phyloP scores from a whole-genome alignment of 2,888 invertebrate genomes.

The Lissonota sp. region DNA sequence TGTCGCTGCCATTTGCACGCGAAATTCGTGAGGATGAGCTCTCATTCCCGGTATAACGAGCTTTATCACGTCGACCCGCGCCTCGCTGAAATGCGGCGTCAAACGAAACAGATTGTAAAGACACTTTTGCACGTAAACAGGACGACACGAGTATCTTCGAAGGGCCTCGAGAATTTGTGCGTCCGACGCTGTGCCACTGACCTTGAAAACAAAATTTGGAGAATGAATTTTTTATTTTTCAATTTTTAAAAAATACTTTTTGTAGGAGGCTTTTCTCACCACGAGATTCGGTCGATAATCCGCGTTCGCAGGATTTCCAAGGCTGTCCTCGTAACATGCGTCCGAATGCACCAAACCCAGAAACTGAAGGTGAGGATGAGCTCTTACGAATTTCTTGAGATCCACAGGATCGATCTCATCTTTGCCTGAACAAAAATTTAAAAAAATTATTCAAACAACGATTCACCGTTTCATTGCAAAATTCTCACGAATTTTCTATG shows the following conservation, averaged over 20 bases:
- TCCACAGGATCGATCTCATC: conserved; percentile 84
- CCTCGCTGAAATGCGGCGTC: conserved; percentile 84
- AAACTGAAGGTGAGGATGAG: conserved; percentile 85
- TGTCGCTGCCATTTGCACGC: conserved; percentile 90
- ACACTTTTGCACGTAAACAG: conserved; percentile 88
- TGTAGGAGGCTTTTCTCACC: conserved; percentile 76
- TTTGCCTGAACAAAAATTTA: conserved; percentile 83
- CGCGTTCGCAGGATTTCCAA: conserved; percentile 83
- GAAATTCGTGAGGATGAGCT: conserved; percentile 85
- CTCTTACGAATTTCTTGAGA: conserved; percentile 83
- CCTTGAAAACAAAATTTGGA: conserved; percentile 72
- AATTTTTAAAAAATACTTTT: not conserved
- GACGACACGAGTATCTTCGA: conserved; percentile 85
- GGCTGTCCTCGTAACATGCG: conserved; percentile 85
- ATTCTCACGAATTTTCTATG: too few species aligned
- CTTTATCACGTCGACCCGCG: conserved; percentile 87
- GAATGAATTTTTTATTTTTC: conserved; percentile 5
- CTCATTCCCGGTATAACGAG: conserved; percentile 85
- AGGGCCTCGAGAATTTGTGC: conserved; percentile 86
- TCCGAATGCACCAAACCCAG: conserved; percentile 86
- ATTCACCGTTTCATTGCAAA: too few species aligned
- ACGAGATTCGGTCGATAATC: conserved; percentile 83
- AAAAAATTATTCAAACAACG: not conserved
- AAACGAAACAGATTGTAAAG: conserved; percentile 87
- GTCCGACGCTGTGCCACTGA: conserved; percentile 86